phyloP scores from a whole-genome alignment of 2,888 invertebrate species.

The Zhuqinia jingwanae region DNA sequence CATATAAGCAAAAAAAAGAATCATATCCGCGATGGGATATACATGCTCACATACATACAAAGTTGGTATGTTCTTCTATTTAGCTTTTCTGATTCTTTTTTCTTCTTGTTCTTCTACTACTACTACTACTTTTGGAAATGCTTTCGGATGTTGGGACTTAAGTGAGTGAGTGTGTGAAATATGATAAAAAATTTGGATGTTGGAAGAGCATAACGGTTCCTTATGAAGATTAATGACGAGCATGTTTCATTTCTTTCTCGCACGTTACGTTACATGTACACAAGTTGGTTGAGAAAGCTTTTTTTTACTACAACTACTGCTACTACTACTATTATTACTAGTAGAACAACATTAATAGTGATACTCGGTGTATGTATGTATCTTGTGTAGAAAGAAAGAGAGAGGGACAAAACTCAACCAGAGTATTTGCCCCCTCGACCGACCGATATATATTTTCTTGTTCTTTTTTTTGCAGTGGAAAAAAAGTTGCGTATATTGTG shows the following conservation, averaged over 20 bases:
- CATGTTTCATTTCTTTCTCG: conserved; percentile 73
- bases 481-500: background rate
- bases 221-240: conserved; percentile 78
- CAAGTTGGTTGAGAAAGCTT: conserved; percentile 7
- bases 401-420: no score
- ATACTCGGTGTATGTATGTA: background rate
- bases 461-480: conserved; percentile 21
- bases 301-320: no score
- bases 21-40: no score
- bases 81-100: conserved; percentile 18
- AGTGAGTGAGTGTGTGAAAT: conserved; percentile 76
- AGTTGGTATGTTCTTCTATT: conserved; percentile 17
- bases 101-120: no score
- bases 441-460: no score
- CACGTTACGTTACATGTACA: conserved; percentile 1
- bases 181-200: conserved; percentile 75
- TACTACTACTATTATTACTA: conserved; percentile 1
- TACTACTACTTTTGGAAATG: conserved; percentile 52
- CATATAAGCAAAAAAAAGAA: background rate
- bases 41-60: background rate
- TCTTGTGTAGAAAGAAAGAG: background rate
- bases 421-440: conserved; percentile 23
- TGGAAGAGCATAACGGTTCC: conserved; percentile 73
- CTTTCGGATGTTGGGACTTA: conserved; percentile 63
- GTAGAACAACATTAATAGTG: background rate